Evolutionary conservation across 1,140 invertebrate species (phyloP).

Genomic region (Sminthurinus signatus): DNA sequence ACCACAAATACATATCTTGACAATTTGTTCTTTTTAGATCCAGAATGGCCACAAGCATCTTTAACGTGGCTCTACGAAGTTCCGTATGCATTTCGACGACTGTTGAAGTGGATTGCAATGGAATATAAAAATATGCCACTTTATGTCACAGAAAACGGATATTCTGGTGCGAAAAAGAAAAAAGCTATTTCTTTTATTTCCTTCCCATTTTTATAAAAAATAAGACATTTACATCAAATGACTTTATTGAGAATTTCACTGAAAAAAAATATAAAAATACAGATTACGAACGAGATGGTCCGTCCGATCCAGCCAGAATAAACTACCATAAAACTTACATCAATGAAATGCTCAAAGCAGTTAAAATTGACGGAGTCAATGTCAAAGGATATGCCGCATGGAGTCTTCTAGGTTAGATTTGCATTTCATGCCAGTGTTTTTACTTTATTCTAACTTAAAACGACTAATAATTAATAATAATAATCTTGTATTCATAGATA

Average conservation of each 20-base stretch:
- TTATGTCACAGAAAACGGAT: slow-evolving; percentile 31
- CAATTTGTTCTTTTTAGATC: slow-evolving; percentile 40
- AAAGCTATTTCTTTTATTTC: no score
- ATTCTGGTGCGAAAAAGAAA: slow-evolving; percentile 4
- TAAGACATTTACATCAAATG: no score
- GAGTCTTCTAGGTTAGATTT: no score
- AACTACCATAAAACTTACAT: slow-evolving; percentile 27
- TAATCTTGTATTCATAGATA: no score
- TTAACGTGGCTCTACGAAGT: background rate
- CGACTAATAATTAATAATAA: no score
- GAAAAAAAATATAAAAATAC: no score
- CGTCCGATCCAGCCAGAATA: slow-evolving; percentile 1
- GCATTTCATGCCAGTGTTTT: no score
- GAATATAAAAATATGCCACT: slow-evolving; percentile 22
- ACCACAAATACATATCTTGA: slow-evolving; percentile 44
- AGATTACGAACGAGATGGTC: background rate
- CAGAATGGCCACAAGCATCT: slow-evolving; percentile 1
- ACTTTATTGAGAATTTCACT: no score
- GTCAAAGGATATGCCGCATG: slow-evolving; percentile 24
- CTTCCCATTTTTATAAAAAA: no score
- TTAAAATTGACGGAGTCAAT: slow-evolving; percentile 23
- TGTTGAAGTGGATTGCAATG: slow-evolving; percentile 30
- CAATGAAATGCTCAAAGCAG: slow-evolving; percentile 28
- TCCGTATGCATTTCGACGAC: slow-evolving; percentile 23
- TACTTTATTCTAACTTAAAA: no score